phyloP scores from a whole-genome alignment of 2,113 vertebrate genomes.

The Bubo scandiacus region DNA sequence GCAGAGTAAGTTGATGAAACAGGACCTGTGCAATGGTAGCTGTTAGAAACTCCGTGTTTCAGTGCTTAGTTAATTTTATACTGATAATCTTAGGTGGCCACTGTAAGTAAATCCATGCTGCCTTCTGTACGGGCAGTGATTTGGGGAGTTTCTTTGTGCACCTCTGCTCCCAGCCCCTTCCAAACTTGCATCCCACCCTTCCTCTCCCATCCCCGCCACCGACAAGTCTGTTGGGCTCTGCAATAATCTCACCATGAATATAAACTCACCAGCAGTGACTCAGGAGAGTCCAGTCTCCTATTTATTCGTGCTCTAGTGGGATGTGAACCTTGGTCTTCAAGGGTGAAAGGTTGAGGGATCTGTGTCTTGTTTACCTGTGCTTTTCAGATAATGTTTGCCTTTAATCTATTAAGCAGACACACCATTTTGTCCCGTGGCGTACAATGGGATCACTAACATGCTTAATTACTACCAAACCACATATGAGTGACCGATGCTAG shows the following conservation, averaged over 20 bases:
- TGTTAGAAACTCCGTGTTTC: fast-evolving
- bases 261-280: not conserved
- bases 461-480: conserved; percentile 31
- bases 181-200: not conserved
- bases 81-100: not conserved
- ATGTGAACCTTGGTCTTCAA: not conserved
- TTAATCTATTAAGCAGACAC: conserved; percentile 47
- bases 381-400: conserved; percentile 13
- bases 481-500: not conserved
- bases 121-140: not conserved
- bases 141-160: not conserved
- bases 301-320: conserved; percentile 3
- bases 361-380: conserved; percentile 44
- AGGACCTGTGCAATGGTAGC: not conserved
- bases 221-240: fast-evolving
- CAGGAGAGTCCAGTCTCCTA: not conserved
- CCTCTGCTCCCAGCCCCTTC: not conserved
- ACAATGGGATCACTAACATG: not conserved
- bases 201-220: not conserved
- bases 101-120: not conserved
- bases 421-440: not conserved
- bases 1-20: not conserved
- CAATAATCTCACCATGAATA: not conserved
- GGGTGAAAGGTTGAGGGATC: conserved; percentile 34
- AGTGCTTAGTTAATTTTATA: not conserved